Conservation (phyloP, 2,113 vertebrate species). For the Meriones unguiculatus region DNA sequence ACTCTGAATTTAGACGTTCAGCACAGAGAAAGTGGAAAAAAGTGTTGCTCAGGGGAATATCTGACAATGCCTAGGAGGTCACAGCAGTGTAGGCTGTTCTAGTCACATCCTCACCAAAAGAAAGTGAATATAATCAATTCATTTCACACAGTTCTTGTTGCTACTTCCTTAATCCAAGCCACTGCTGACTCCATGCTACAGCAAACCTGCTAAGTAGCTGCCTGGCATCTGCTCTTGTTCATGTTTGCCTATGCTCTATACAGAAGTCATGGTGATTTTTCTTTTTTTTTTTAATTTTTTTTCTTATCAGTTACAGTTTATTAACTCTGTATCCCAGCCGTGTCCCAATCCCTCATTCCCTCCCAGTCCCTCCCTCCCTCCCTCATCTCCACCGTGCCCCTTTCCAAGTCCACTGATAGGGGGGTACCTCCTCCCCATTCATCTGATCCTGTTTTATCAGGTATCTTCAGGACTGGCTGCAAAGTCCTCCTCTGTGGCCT, state of each 20-base stretch:
- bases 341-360: too few species aligned
- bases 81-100: not conserved
- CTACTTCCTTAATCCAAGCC: conserved; percentile 15
- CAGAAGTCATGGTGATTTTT: not conserved
- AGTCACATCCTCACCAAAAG: not conserved
- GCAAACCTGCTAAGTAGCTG: not conserved
- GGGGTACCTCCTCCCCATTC: too few species aligned
- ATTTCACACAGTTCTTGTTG: not conserved
- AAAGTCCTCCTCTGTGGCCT: too few species aligned
- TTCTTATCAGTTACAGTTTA: too few species aligned
- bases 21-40: not conserved
- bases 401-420: too few species aligned
- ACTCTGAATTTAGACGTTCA: not conserved
- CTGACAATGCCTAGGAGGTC: not conserved
- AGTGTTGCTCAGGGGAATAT: not conserved
- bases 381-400: too few species aligned
- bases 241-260: not conserved
- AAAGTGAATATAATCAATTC: not conserved
- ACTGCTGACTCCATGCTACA: not conserved
- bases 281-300: too few species aligned
- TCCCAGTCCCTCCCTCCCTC: too few species aligned
- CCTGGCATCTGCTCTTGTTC: not conserved
- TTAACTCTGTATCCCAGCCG: too few species aligned
- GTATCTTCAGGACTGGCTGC: too few species aligned
- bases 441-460: too few species aligned